Conservation (phyloP, 1,140 invertebrate species). For the Sweltsa coloradensis region DNA sequence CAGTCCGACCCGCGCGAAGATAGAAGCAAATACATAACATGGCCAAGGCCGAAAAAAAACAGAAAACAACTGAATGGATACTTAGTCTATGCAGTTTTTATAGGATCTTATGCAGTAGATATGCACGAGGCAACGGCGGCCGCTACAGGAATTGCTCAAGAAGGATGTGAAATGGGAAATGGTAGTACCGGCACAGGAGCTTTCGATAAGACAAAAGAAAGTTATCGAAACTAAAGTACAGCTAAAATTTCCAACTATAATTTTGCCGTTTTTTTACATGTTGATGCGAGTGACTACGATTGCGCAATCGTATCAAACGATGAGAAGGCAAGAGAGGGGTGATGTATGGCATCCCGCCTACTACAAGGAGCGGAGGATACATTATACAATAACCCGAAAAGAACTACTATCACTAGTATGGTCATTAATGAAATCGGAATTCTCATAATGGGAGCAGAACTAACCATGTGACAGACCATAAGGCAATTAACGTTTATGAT, state of each 20-base stretch:
- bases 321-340: neutral
- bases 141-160: neutral
- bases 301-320: neutral
- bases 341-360: neutral
- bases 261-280: neutral
- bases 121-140: neutral
- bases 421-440: neutral
- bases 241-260: neutral
- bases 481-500: neutral
- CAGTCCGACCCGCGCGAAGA: conserved; percentile 3
- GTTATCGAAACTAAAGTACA: neutral
- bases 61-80: conserved; percentile 12
- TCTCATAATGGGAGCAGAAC: neutral
- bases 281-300: neutral
- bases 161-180: neutral
- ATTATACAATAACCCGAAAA: neutral
- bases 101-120: neutral
- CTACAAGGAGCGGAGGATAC: neutral
- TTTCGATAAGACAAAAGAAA: neutral
- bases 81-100: conserved; percentile 15
- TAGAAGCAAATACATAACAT: conserved; percentile 6
- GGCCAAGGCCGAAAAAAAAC: conserved; percentile 11
- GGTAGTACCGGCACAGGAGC: neutral
- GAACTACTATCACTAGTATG: neutral
- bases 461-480: neutral